Percentiles rank a stretch among this genome's conserved stretches.
phyloP scores from a whole-genome alignment of 2,113 vertebrate genomes.

The Furnarius figulus region DNA sequence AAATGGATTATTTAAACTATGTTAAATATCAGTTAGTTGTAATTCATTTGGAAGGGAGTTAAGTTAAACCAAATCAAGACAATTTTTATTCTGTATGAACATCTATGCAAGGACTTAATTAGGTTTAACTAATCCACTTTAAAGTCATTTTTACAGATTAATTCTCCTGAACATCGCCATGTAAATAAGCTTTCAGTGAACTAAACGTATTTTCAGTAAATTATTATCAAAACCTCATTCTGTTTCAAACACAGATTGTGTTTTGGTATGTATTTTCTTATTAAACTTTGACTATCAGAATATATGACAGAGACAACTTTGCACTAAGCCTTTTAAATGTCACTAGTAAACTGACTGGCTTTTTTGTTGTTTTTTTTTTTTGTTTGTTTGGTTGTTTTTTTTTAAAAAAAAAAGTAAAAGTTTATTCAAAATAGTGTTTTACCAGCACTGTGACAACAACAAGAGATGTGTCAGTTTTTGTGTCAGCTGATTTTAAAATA shows the following conservation, averaged over 20 bases:
- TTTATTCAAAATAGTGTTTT: neutral
- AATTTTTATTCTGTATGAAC: conserved; percentile 37
- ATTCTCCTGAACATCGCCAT: conserved; percentile 14
- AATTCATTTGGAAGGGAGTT: conserved; percentile 49
- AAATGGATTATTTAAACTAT: conserved; percentile 56
- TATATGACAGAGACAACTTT: neutral
- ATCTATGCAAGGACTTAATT: conserved; percentile 25
- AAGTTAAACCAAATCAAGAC: conserved; percentile 51
- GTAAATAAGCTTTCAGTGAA: conserved; percentile 10
- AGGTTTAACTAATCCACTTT: conserved; percentile 54
- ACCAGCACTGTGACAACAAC: neutral
- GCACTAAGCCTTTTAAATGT: neutral
- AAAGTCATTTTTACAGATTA: conserved; percentile 31
- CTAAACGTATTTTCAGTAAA: conserved; percentile 4
- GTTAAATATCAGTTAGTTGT: neutral
- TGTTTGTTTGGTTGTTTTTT: neutral
- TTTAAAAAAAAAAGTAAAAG: neutral
- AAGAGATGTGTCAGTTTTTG: neutral
- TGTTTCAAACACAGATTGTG: neutral
- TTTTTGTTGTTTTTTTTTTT: neutral
- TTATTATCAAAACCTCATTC: neutral
- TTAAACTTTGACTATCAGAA: neutral
- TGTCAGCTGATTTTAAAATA: neutral
- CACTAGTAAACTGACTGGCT: neutral
- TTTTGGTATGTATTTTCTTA: neutral